Percentiles rank a stretch among this genome's conserved stretches.
Conservation (phyloP, 2,888 invertebrate genomes). For the Leptopterna dolabrata region DNA sequence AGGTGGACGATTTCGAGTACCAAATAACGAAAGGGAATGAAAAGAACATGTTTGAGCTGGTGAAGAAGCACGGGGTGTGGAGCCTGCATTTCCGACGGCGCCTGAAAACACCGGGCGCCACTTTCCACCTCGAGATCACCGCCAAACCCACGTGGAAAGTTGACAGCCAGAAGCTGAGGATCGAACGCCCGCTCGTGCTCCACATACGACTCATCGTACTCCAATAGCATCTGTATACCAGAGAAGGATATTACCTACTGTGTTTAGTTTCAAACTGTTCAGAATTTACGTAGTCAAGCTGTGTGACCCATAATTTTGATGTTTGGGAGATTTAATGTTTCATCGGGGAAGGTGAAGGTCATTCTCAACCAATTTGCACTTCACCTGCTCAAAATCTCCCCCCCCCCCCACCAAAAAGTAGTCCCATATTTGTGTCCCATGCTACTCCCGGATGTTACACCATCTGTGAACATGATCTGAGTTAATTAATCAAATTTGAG, state of each 20-base stretch:
- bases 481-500: too few species aligned
- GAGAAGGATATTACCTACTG: neutral
- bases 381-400: too few species aligned
- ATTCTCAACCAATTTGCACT: too few species aligned
- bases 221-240: neutral
- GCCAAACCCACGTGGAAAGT: constrained; percentile 37
- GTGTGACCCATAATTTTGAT: neutral
- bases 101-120: constrained; percentile 69
- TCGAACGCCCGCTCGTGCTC: constrained; percentile 55
- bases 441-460: too few species aligned
- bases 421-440: too few species aligned
- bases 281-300: neutral
- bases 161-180: neutral
- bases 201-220: constrained; percentile 57
- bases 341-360: too few species aligned
- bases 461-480: too few species aligned
- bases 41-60: constrained; percentile 71
- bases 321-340: too few species aligned
- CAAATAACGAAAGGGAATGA: constrained; percentile 72
- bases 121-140: constrained; percentile 42
- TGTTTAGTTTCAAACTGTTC: neutral
- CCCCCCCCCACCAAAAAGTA: too few species aligned
- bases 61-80: constrained; percentile 72
- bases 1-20: constrained; percentile 70
- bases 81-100: constrained; percentile 73